Evolutionary conservation across 1,140 invertebrate species (phyloP), one percentile per base, ranked within the genome.

Genomic region (Anthonomus grandis): DNA sequence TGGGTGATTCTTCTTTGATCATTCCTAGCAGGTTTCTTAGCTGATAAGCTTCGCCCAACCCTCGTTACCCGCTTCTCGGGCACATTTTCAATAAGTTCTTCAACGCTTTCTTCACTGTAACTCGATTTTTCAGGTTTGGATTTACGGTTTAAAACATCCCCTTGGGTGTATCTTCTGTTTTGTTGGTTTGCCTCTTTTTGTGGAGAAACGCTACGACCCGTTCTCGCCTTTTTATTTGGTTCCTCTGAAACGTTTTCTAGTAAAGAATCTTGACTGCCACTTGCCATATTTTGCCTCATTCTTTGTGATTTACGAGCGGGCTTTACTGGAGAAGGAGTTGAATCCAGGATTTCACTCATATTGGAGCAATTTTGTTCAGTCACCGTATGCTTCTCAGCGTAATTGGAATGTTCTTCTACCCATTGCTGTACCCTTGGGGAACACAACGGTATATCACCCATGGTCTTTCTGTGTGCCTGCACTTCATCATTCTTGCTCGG

Each of bases 391-490:
- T n/a, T n/a, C n/a, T n/a, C n/a, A n/a, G n/a, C n/a, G n/a, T n/a
- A n/a, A n/a, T 47, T 47, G 13, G 21, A 3, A 8, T 63, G 62
- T 44, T 63, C 53, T 9, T 63, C 19, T 6, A 63, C 36, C 62
- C 62, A 63, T 6, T 61, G 25, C 21, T 53, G 23, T 2, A 63
- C 54, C 24, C 59, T 44, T 2, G 62, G 62, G 27, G 53, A 60
- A 23, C 21, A 27, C 2, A 44, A 15, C 15, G 52, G 51, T 27
- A 38, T 10, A 51, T 57, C 44, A 3, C 58, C 59, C 42, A 61
- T 49, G 8, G 58, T 57, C 36, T 57, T 60, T 34, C 58, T 52
- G 13, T 24, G 21, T 25, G 19, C 19, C 12, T 44, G 36, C 21
- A 12, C 13, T 15, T 31, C 15, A 15, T 18, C 39, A n/a, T n/a